Evolutionary conservation across 2,888 invertebrate species (phyloP).

Genomic region (Aporophyla lueneburgensis): DNA sequence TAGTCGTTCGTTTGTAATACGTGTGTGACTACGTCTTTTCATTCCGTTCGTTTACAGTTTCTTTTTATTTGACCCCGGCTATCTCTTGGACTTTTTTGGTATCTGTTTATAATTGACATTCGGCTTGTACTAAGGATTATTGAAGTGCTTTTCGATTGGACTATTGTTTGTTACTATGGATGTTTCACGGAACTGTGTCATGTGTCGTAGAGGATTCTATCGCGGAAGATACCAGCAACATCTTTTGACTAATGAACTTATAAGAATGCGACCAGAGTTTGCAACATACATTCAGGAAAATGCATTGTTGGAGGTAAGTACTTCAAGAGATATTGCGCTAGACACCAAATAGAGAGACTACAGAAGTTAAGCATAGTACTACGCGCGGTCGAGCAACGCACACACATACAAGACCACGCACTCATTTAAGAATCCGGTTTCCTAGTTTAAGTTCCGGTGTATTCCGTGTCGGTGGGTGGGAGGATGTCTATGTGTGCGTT

Average conservation of each 20-base stretch:
- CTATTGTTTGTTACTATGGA: slow-evolving; percentile 24
- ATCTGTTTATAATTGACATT: slow-evolving; percentile 3
- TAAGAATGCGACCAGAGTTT: slow-evolving; percentile 65
- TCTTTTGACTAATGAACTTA: slow-evolving; percentile 32
- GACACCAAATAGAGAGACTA: slow-evolving; percentile 3
- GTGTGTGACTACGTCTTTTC: slow-evolving; percentile 5
- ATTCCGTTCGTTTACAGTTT: not conserved
- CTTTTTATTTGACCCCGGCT: not conserved
- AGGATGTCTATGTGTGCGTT: slow-evolving; percentile 20
- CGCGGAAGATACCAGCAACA: slow-evolving; percentile 20
- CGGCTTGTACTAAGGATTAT: slow-evolving; percentile 16
- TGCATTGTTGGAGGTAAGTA: not conserved
- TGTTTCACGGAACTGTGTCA: slow-evolving; percentile 5
- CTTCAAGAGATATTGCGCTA: slow-evolving; percentile 12
- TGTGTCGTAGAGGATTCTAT: slow-evolving; percentile 10
- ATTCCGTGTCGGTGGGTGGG: slow-evolving; percentile 13
- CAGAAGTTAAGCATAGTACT: slow-evolving; percentile 14
- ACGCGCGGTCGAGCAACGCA: slow-evolving; percentile 6
- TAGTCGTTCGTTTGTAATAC: slow-evolving; percentile 1
- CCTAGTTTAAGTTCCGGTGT: slow-evolving; percentile 16
- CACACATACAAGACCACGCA: slow-evolving; percentile 2
- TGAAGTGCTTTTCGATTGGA: slow-evolving; percentile 25
- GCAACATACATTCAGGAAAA: slow-evolving; percentile 19
- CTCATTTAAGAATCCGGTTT: slow-evolving; percentile 7
- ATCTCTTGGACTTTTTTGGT: slow-evolving; percentile 11